Base-by-base conservation (phyloP, 2,113 vertebrate genomes). In the Rhinoderma darwinii region DNA sequence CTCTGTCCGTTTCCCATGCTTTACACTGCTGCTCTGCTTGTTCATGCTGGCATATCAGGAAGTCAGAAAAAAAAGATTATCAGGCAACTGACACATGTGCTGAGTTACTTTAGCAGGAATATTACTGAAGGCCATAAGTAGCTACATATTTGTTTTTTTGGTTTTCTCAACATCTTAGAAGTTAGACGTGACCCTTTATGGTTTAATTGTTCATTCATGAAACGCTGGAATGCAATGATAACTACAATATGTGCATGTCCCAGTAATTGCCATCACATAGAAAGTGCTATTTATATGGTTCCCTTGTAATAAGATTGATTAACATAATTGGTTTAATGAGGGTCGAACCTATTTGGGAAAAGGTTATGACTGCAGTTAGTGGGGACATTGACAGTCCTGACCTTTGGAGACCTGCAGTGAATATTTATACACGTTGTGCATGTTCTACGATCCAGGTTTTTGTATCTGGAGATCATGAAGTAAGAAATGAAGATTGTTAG, bases 281-380 rank as follows among this genome's bases (percentile, higher is more conserved):
- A 59, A 80, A 25, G 39, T 63, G 37, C 79, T 82, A 82, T 82
- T 82, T 82, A 78, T 78, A 63, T 44, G 56, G 11, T 63, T 39
- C 79, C 77, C 61, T 4, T 44, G 51, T 82, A 82, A 82, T 82
- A 82, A 66, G 79, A 82, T 82, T 82, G 79, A 82, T 82, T 82
- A 66, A 82, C 79, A 82, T 82, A 82, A 82, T 82, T 66, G 79
- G 56, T 66, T 43, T 63, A 82, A 82, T 82, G 79, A 82, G 51
- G 59, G 79, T 43, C 44, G 79, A 63, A 82, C 56, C n/a, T 44
- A 18, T 63, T 66, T 63, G 79, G 79, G 79, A 66, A 82, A 82
- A 82, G 79, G 79, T 82, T 63, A 66, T 43, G 37, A 41, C 54
- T 30, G 37, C 56, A 32, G 56, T 82, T 82, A 63, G 79, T 43